Base-by-base conservation (phyloP, 1,140 invertebrate genomes). In the Sinonovacula constricta region DNA sequence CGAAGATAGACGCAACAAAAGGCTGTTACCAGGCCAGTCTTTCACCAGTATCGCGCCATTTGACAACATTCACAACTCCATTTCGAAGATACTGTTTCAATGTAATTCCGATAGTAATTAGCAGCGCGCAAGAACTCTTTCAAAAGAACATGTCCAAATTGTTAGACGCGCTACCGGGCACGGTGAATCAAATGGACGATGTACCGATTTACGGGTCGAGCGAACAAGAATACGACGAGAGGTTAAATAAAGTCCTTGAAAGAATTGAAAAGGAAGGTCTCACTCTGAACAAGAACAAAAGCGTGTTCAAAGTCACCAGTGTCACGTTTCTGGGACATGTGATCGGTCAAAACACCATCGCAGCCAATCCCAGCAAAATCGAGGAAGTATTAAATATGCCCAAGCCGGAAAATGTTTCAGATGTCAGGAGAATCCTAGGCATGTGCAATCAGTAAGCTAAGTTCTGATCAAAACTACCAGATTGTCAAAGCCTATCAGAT, bases 1-100 rank as follows among this genome's bases (percentile, higher is more conserved):
- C 33, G 3, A 91, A 89, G 66, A 72, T 93, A 26, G 92, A 93
- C 87, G 88, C 89, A 14, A 91, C 88, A 31, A 79, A 83, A 34
- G 89, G 90, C 10, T 93, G 92, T 84, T 91, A 56, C 54, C 79
- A 83, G 45, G 63, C 72, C 39, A 65, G 45, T 26, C 45, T 82
- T 30, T 49, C 59, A 34, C 30, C 63, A 53, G 51, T 60, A 33
- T 77, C 66, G 7, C 18, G 57, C 10, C 45, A 36, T 33, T 39
- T 81, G 0, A 80, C 80, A 15, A 81, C 76, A 10, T 81, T 83
- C 65, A 81, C 75, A 14, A 83, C 76, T 1, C 75, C 74, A n/a
- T 76, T 69, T 31, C 81, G 81, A 10, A 74, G 79, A 28, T 83
- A 34, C 45, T 76, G 71, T 36, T 84, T 71, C 33, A 80, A 82